Evolutionary conservation across 2,113 vertebrate genomes (phyloP).

Genomic region (Menura novaehollandiae): DNA sequence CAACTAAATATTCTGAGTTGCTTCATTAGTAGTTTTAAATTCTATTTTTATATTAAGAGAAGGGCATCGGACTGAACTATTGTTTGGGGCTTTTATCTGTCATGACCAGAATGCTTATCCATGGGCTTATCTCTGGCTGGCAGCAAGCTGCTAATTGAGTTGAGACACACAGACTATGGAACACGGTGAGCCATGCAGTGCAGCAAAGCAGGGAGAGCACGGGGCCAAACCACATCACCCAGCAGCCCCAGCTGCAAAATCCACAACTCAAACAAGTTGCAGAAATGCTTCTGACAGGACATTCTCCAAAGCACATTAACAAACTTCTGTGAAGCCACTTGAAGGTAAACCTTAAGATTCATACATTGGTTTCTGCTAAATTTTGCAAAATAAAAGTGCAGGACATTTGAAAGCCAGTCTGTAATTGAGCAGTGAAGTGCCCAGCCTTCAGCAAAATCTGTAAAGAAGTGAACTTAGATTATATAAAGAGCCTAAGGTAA

Average conservation of each 20-base stretch:
- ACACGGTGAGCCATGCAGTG: not conserved
- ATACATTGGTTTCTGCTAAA: not conserved
- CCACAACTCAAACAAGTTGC: not conserved
- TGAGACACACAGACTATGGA: not conserved
- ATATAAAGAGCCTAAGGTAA: not conserved
- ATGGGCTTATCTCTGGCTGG: slow-evolving; percentile 11
- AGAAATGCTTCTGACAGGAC: not conserved
- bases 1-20: not conserved
- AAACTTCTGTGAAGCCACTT: not conserved
- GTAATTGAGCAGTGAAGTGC: not conserved
- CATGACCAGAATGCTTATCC: not conserved
- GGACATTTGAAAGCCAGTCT: not conserved
- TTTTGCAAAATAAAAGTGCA: not conserved
- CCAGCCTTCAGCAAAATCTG: not conserved
- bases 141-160: not conserved
- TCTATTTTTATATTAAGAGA: not conserved
- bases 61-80: not conserved
- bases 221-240: not conserved
- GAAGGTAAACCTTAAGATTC: not conserved
- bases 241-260: not conserved
- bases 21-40: not conserved
- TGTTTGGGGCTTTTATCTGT: slow-evolving; percentile 9
- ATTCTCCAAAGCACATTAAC: not conserved
- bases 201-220: not conserved
- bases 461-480: not conserved